Conservation (phyloP, 2,113 vertebrate genomes). For the Calyptommatus sinebrachiatus region DNA sequence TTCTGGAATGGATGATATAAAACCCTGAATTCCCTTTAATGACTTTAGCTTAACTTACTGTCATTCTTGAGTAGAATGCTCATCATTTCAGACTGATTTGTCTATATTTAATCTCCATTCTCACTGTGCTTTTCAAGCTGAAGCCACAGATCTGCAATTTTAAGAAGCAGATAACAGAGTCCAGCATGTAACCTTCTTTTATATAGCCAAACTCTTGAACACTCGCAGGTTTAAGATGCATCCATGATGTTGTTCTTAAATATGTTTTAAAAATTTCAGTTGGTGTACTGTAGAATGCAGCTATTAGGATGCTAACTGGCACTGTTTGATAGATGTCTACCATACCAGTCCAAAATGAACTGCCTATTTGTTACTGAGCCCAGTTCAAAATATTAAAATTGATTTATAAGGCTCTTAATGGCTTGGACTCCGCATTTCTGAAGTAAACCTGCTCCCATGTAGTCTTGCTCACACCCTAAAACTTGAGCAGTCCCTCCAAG, state of each 20-base stretch:
- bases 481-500: no score
- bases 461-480: no score
- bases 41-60: constrained; percentile 53
- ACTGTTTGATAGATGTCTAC: no score
- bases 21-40: constrained; percentile 59
- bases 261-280: background rate
- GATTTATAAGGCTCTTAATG: no score
- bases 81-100: constrained; percentile 61
- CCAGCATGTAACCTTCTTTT: background rate
- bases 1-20: constrained; percentile 62
- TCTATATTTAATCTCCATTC: constrained; percentile 45
- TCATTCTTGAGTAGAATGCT: constrained; percentile 55
- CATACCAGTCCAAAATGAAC: no score
- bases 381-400: no score
- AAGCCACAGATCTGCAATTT: background rate
- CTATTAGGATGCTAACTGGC: no score
- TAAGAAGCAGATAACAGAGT: background rate
- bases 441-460: no score
- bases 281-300: background rate
- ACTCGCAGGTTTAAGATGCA: background rate
- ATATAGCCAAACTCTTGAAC: background rate
- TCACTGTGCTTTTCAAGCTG: constrained; percentile 37
- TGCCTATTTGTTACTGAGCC: no score
- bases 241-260: background rate
- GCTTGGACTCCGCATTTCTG: no score